A percentile compares a stretch with the other conserved stretches of the same genome.
Conservation (phyloP, 2,888 invertebrate species). For the Plutella xylostella region DNA sequence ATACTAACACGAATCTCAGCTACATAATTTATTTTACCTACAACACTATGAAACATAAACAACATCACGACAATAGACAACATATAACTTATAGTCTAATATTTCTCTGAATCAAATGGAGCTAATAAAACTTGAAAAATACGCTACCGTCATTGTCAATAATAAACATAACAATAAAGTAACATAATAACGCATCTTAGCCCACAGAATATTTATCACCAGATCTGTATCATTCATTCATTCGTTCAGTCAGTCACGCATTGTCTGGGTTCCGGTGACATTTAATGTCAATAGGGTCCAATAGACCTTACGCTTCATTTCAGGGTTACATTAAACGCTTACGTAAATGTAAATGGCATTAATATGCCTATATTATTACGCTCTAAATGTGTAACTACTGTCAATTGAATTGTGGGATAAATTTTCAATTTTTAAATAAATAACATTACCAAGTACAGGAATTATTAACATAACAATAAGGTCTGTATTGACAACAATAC, state of each 20-base stretch:
- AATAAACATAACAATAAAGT: constrained; percentile 18
- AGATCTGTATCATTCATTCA: constrained; percentile 29
- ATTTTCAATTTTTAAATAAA: background rate
- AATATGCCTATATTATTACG: constrained; percentile 23
- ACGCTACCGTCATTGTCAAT: constrained; percentile 9
- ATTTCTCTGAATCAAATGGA: constrained; percentile 2
- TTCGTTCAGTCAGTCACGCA: constrained; percentile 23
- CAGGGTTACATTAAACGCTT: constrained; percentile 30
- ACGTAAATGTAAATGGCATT: constrained; percentile 17
- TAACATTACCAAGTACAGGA: background rate
- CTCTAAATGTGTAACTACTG: background rate
- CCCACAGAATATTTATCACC: constrained; percentile 20
- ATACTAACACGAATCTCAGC: no score
- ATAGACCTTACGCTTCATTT: constrained; percentile 35
- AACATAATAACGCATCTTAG: constrained; percentile 10
- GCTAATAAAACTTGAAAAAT: constrained; percentile 6
- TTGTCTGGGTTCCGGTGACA: constrained; percentile 30
- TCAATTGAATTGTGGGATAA: no score
- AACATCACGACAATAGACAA: no score
- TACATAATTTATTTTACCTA: no score
- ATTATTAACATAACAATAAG: background rate
- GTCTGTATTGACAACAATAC: constrained; percentile 25
- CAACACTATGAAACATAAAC: no score
- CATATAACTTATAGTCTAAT: no score
- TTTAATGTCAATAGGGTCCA: constrained; percentile 16